Evolutionary conservation across 1,140 invertebrate genomes (phyloP).

Genomic region (Oncopodura yosiiana): DNA sequence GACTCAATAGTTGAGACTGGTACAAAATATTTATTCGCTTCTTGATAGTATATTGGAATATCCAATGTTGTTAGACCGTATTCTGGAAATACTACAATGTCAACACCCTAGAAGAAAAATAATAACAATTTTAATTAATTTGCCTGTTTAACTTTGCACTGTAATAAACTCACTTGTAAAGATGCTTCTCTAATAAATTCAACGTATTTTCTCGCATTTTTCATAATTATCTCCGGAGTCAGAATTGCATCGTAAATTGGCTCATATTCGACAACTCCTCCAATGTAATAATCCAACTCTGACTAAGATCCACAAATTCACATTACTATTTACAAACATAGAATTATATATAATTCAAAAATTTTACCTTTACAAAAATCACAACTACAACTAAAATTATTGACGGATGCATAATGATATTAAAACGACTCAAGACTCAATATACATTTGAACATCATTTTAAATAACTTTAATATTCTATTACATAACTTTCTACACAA

Average conservation of each 20-base stretch:
- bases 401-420: too few relatives aligned
- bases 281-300: constrained; percentile 24
- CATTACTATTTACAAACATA: too few relatives aligned
- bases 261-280: constrained; percentile 36
- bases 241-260: constrained; percentile 3
- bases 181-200: constrained; percentile 28
- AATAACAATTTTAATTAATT: too few relatives aligned
- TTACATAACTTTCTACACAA: too few relatives aligned
- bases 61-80: constrained; percentile 45
- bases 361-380: too few relatives aligned
- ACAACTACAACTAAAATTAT: too few relatives aligned
- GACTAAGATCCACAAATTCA: too few relatives aligned
- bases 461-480: too few relatives aligned
- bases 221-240: constrained; percentile 9
- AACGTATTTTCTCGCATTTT: constrained; percentile 26
- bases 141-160: too few relatives aligned
- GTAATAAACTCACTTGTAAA: constrained; percentile 19
- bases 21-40: constrained; percentile 26
- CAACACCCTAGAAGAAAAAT: constrained; percentile 48
- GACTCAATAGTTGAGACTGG: constrained; percentile 16
- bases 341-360: too few relatives aligned
- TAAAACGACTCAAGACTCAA: too few relatives aligned
- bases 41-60: constrained; percentile 18
- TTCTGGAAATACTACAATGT: constrained; percentile 79
- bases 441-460: too few relatives aligned